Percentiles rank a stretch among this genome's conserved stretches.
phyloP scores from a whole-genome alignment of 1,140 invertebrate genomes.

The Euwallacea fornicatus region DNA sequence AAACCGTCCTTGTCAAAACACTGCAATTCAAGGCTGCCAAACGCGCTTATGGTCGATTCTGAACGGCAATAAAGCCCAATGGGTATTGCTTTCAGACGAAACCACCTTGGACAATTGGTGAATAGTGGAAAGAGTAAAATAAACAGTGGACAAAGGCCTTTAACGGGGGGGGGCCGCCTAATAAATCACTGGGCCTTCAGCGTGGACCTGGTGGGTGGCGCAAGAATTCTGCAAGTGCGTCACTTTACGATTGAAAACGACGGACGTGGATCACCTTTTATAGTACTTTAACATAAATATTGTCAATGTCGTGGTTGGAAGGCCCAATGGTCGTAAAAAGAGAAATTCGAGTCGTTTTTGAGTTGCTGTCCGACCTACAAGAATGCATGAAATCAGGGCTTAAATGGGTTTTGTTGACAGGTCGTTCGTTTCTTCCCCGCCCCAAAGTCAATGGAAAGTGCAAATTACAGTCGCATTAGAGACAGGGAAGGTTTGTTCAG shows the following conservation, averaged over 20 bases:
- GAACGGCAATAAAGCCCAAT: slow-evolving; percentile 18
- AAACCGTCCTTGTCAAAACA: slow-evolving; percentile 29
- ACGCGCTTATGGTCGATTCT: slow-evolving; percentile 17
- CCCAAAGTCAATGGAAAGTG: no score
- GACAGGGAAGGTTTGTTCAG: no score
- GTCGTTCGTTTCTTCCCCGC: not conserved
- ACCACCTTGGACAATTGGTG: slow-evolving; percentile 30
- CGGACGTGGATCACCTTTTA: slow-evolving; percentile 30
- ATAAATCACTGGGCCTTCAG: slow-evolving; percentile 25
- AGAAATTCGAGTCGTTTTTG: slow-evolving; percentile 21
- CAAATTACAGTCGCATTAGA: no score
- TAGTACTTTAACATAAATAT: slow-evolving; percentile 33
- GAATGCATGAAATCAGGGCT: slow-evolving; percentile 6
- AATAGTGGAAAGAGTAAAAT: slow-evolving; percentile 25
- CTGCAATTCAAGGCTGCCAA: slow-evolving; percentile 12
- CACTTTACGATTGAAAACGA: slow-evolving; percentile 23
- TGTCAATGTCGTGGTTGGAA: slow-evolving; percentile 34
- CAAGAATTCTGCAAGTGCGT: slow-evolving; percentile 27
- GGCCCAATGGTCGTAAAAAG: slow-evolving; percentile 14
- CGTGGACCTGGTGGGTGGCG: slow-evolving; percentile 30
- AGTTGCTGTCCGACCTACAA: slow-evolving; percentile 2
- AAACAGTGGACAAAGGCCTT: slow-evolving; percentile 11
- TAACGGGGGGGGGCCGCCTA: slow-evolving; percentile 9
- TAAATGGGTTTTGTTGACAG: slow-evolving; percentile 4
- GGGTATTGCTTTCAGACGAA: slow-evolving; percentile 16